Conservation (phyloP, 2,888 invertebrate species). For the Tyria jacobaeae region DNA sequence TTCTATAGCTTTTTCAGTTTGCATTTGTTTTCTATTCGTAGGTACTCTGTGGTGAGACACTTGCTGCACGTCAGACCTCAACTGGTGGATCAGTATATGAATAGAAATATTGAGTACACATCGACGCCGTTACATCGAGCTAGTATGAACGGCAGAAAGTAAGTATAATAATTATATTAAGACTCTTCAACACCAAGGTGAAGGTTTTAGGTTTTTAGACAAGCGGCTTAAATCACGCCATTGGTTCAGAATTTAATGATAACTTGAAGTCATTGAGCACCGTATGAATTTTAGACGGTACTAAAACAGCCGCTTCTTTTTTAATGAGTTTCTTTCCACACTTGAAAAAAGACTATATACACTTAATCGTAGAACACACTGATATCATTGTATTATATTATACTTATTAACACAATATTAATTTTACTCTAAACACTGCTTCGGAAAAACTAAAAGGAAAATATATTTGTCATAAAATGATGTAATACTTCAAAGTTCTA, state of each 20-base stretch:
- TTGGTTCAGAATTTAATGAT: too few relatives aligned
- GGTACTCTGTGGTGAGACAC: slow-evolving; percentile 95
- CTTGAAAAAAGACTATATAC: too few relatives aligned
- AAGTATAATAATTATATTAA: slow-evolving; percentile 69
- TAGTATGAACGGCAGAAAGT: slow-evolving; percentile 96
- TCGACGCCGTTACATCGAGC: slow-evolving; percentile 97
- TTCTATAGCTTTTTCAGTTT: too few relatives aligned
- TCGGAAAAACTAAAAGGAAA: slow-evolving; percentile 2
- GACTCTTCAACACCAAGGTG: too few relatives aligned
- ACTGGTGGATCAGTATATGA: slow-evolving; percentile 89
- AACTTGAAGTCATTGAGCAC: too few relatives aligned
- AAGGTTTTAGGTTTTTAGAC: too few relatives aligned
- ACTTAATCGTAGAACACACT: too few relatives aligned
- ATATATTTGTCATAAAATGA: not conserved
- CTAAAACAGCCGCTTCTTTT: too few relatives aligned
- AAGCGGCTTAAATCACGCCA: too few relatives aligned
- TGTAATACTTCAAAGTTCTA: not conserved
- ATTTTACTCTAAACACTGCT: not conserved
- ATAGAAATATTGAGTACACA: slow-evolving; percentile 86
- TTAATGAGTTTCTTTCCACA: too few relatives aligned
- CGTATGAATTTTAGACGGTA: too few relatives aligned
- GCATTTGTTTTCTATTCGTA: slow-evolving; percentile 56
- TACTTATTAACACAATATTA: not conserved
- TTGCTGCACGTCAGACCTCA: slow-evolving; percentile 94
- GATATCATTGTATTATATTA: too few relatives aligned